A percentile compares a stretch with the other conserved stretches of the same genome.
These are phyloP conservation scores for Dinoponera quadriceps DNA, from an alignment of 1,140 invertebrate species.

Conservation along the genomic window DNA sequence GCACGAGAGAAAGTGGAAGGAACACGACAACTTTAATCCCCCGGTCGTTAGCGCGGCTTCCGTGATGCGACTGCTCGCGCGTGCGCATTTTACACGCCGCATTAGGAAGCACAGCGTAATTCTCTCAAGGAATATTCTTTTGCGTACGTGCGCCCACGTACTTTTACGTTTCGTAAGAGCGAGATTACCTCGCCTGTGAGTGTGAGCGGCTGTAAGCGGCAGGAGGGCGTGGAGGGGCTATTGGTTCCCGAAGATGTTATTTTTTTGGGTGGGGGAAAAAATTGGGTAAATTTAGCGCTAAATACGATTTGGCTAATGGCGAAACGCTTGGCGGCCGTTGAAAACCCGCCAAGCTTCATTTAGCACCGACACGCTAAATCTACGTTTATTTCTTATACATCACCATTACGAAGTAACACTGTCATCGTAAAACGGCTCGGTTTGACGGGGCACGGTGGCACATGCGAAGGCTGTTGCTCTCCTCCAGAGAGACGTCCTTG, in stretches of 20 bases:
- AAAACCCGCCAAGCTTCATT: constrained; percentile 5
- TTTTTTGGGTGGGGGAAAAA: background rate
- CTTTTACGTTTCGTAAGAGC: background rate
- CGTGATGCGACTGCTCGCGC: constrained; percentile 26
- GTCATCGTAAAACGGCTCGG: constrained; percentile 6
- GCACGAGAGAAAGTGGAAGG: constrained; percentile 51
- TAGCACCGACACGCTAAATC: background rate
- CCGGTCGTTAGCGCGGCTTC: constrained; percentile 45
- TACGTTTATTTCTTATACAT: background rate
- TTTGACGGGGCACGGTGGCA: background rate
- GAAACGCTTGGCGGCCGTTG: background rate
- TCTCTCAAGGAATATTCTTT: constrained; percentile 8
- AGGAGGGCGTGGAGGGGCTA: too few relatives aligned
- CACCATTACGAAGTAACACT: background rate
- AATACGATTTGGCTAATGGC: constrained; percentile 3
- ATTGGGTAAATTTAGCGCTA: background rate
- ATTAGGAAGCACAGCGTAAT: constrained; percentile 21
- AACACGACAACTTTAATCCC: constrained; percentile 53
- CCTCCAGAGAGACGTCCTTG: background rate
- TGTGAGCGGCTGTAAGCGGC: too few relatives aligned
- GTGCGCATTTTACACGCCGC: background rate
- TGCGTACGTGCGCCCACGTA: background rate
- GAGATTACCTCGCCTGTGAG: background rate
- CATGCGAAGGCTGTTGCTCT: background rate
- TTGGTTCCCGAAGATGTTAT: background rate